Evolutionary conservation across 1,140 invertebrate species (phyloP), one percentile per base, ranked within the genome.

Genomic region (Drosophila pallidifrons): DNA sequence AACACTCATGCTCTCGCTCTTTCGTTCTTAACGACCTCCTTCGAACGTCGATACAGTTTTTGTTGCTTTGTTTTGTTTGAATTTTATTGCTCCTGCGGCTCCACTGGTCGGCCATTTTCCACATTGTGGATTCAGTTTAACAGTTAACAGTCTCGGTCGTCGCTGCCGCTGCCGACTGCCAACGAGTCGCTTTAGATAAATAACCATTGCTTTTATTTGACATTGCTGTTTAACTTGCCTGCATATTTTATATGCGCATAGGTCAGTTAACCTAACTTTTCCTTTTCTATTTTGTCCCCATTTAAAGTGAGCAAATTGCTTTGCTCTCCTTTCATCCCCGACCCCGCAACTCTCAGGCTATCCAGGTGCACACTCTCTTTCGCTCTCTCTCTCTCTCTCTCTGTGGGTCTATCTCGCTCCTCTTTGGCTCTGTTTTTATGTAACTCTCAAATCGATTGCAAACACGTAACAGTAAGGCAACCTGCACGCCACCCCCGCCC

Each of bases 361-460:
- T 13, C 52, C 72, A 75, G 71, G 72, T 72, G 55, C 72, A 75
- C 78, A 66, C 52, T 63, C 47, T 47, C 45, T 11, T 54, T 55
- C 38, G 32, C 47, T 61, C 51, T 57, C 41, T 6, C 38, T 43
- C 10, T 10, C 8, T n/a, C 30, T 15, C 46, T 64, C 15, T 38
- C 45, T 68, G 41, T 25, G 20, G 20, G 20, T 25, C 59, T 13
- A 25, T 5, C 35, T 58, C 45, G 38, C 38, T 55, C 51, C 51
- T 16, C 63, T 43, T 58, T 77, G n/a, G 71, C 63, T 85, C 68
- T 77, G 61, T 82, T 87, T 88, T 88, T 88, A 88, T 88, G 81
- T 88, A 88, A 88, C 85, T 88, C 87, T 88, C 85, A 88, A 88
- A 88, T 88, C 85, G 85, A 88, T 88, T 85, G 85, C 81, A 88